These are phyloP conservation scores for Pseudopipra pipra DNA, from an alignment of 2,113 vertebrate genomes.

Conservation along the genomic window DNA sequence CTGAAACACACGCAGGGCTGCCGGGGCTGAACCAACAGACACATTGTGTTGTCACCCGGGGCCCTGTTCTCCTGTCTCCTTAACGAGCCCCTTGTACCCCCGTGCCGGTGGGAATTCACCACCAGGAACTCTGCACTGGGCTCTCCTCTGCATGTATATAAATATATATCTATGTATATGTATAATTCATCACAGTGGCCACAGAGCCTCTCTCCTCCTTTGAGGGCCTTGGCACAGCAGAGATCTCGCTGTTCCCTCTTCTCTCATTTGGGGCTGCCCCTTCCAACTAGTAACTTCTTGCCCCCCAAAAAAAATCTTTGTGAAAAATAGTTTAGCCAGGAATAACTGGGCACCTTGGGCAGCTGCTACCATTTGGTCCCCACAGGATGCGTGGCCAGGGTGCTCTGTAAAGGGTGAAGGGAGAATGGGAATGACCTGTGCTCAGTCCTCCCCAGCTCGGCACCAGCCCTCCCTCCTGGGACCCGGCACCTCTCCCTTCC, in stretches of 20 bases:
- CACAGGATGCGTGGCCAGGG: rapidly evolving
- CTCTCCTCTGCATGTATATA: background rate
- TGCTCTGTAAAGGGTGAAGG: rapidly evolving
- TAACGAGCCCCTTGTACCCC: background rate
- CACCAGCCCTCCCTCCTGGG: background rate
- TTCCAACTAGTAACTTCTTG: no score
- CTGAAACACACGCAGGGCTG: background rate
- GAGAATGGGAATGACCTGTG: background rate
- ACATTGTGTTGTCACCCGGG: rapidly evolving
- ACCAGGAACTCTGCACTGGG: rapidly evolving
- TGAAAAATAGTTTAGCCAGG: background rate
- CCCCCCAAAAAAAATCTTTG: background rate
- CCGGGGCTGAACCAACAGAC: background rate
- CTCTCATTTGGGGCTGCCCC: rapidly evolving
- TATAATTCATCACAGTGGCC: background rate
- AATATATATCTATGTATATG: rapidly evolving
- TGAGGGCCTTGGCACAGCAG: background rate
- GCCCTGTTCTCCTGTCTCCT: background rate
- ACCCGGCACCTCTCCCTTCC: background rate
- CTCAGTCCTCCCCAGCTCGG: rapidly evolving
- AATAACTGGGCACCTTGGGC: rapidly evolving
- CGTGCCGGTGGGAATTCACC: rapidly evolving
- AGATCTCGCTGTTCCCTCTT: background rate
- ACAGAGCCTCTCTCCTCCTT: background rate
- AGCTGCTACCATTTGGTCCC: background rate